Base-by-base conservation (phyloP, 2,888 invertebrate genomes). In the Imbricaverruca yamaguchii region DNA sequence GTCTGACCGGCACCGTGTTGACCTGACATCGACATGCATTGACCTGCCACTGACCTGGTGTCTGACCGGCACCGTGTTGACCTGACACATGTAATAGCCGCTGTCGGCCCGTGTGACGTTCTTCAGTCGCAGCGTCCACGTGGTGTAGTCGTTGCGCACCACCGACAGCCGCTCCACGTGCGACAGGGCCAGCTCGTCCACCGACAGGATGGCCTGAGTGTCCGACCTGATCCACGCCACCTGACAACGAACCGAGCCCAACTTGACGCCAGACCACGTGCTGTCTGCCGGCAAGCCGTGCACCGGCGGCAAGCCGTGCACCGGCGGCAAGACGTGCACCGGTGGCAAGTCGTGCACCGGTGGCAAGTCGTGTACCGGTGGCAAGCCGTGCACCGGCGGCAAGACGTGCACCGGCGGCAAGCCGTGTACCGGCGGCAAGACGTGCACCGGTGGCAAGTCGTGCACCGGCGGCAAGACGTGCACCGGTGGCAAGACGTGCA, bases 151-250 rank as follows among this genome's bases (percentile, higher is more conserved):
- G 85, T 85, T 80, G 84, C 83, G 82, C 80, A 83, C 83, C 67
- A 67, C 67, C 79, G 83, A 82, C 82, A 84, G 91, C 86, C 95
- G 90, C 85, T 93, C 93, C 90, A 95, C 95, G 91, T 95, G 95
- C 85, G 95, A 95, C 89, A 96, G 95, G 87, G 95, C 95, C 88
- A 94, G 94, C 88, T 95, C 95, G 89, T 96, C 95, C 87, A 95
- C 95, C 85, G 95, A 95, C 87, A 96, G 90, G 87, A 95, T 94
- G 85, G 95, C 95, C 89, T 95, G 95, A 84, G 94, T 94, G 89
- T 95, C 95, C 84, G 95, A 94, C 89, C 95, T 95, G 89, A 96
- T 95, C 95, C 95, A 96, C 85, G 95, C 95, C 87, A 96, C 95
- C 95, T 96, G 83, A 53, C 67, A 13, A 67, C 8, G 23, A 9